Conservation (phyloP, 2,113 vertebrate species). For the Nettapus auritus region DNA sequence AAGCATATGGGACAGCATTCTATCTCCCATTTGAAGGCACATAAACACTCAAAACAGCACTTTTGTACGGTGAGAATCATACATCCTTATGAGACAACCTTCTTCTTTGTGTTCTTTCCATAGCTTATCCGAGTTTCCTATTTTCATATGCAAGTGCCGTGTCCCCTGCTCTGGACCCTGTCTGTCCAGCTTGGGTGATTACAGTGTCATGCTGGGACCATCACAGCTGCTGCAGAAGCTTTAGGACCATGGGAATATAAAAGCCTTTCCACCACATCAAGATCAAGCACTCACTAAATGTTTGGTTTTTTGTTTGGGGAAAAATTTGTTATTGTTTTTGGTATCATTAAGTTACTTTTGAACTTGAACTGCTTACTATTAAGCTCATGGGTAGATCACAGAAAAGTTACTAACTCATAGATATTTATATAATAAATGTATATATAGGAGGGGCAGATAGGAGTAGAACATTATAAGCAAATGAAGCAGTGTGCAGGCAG, state of each 20-base stretch:
- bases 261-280: background rate
- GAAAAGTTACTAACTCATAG: background rate
- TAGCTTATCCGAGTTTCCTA: background rate
- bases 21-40: background rate
- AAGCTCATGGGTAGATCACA: background rate
- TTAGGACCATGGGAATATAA: background rate
- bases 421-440: background rate
- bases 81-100: background rate
- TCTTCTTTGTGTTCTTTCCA: background rate
- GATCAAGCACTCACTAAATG: accelerated
- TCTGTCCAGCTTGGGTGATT: background rate
- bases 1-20: background rate
- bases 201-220: background rate
- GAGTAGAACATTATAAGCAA: background rate
- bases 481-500: accelerated
- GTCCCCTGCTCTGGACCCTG: background rate
- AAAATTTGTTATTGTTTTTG: background rate
- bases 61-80: background rate
- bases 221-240: background rate
- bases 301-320: background rate
- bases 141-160: background rate
- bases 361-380: background rate
- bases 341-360: background rate
- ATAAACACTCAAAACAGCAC: background rate
- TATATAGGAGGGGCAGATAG: background rate